phyloP scores from a whole-genome alignment of 2,113 vertebrate species.

The Ptilonorhynchus violaceus region DNA sequence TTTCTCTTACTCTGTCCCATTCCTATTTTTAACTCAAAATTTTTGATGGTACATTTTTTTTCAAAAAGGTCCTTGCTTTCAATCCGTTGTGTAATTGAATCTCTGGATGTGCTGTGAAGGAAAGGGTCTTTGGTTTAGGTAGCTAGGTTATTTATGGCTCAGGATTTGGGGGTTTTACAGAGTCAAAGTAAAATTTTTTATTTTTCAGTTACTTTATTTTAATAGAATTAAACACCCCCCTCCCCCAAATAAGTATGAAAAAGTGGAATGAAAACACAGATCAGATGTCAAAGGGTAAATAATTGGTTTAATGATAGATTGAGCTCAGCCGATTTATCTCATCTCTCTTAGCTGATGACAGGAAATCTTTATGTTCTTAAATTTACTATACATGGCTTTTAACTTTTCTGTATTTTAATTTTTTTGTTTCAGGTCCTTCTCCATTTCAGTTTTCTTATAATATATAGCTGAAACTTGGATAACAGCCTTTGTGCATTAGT shows the following conservation, averaged over 20 bases:
- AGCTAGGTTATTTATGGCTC: not conserved
- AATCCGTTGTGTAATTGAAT: not conserved
- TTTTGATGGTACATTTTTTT: accelerated
- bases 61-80: not conserved
- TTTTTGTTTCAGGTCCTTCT: not conserved
- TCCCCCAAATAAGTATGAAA: not conserved
- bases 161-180: not conserved
- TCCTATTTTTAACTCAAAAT: not conserved
- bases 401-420: not conserved
- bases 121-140: not conserved
- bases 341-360: not conserved
- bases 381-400: not conserved
- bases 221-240: not conserved
- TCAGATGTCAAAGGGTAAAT: not conserved
- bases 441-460: not conserved
- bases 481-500: not conserved
- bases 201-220: not conserved
- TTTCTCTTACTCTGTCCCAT: not conserved
- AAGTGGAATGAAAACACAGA: not conserved
- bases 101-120: not conserved
- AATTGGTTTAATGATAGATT: not conserved
- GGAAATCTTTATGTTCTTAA: not conserved
- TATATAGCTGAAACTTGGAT: not conserved
- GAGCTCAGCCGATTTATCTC: not conserved
- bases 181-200: not conserved